These are phyloP conservation scores for Lamproptera curius DNA, from an alignment of 2,888 invertebrate species.

Conservation along the genomic window DNA sequence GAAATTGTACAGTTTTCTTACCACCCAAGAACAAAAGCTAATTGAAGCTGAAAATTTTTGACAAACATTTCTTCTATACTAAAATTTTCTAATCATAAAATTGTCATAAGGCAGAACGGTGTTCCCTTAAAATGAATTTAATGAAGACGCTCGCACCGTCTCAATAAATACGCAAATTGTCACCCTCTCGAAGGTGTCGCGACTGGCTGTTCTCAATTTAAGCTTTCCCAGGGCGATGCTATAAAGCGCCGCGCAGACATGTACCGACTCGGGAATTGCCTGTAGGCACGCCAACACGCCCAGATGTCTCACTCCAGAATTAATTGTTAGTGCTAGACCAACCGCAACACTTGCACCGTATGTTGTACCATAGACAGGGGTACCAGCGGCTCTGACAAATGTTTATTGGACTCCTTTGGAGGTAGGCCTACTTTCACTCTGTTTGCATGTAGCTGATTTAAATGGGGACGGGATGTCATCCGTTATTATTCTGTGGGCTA, in stretches of 20 bases:
- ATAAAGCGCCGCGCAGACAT: slow-evolving; percentile 28
- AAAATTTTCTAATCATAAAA: too few species aligned
- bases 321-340: slow-evolving; percentile 14
- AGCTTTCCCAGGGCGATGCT: slow-evolving; percentile 27
- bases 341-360: slow-evolving; percentile 25
- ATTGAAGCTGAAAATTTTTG: too few species aligned
- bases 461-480: neutral
- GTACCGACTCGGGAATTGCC: slow-evolving; percentile 38
- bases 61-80: too few species aligned
- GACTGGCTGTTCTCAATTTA: slow-evolving; percentile 4
- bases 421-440: neutral
- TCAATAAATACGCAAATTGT: neutral
- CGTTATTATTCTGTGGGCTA: too few species aligned
- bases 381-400: neutral
- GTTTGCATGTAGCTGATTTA: neutral
- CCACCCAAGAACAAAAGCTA: too few species aligned
- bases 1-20: too few species aligned
- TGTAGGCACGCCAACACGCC: slow-evolving; percentile 47
- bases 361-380: neutral
- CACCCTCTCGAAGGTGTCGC: neutral
- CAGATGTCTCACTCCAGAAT: slow-evolving; percentile 28
- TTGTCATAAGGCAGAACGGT: too few species aligned
- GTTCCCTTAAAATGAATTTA: too few species aligned
- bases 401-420: neutral
- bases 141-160: too few species aligned